Evolutionary conservation across 2,888 invertebrate species (phyloP).

Genomic region (Xiphydria camelus): DNA sequence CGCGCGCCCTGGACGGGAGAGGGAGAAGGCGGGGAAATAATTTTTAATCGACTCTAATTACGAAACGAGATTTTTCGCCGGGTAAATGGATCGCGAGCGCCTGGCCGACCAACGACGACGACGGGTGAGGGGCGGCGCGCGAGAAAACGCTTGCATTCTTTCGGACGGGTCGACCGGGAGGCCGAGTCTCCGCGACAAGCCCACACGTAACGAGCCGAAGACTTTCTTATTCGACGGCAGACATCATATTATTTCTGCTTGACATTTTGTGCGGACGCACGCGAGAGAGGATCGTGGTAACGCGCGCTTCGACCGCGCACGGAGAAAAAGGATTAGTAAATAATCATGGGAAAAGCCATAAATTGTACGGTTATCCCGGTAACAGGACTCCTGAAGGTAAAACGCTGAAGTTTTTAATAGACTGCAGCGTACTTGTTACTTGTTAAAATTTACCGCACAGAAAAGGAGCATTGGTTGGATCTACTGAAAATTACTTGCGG

Average conservation of each 20-base stretch:
- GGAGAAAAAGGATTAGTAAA: too few relatives aligned
- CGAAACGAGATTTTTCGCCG: background rate
- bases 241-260: constrained; percentile 4
- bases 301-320: too few relatives aligned
- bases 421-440: too few relatives aligned
- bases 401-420: too few relatives aligned
- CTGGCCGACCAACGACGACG: background rate
- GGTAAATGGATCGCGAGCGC: background rate
- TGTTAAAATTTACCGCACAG: too few relatives aligned
- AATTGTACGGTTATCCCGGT: too few relatives aligned
- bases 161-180: constrained; percentile 2
- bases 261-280: constrained; percentile 5
- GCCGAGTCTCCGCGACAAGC: constrained; percentile 1
- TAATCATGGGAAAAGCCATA: too few relatives aligned
- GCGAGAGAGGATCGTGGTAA: too few relatives aligned
- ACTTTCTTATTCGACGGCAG: constrained; percentile 11
- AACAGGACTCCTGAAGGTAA: too few relatives aligned
- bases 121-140: background rate
- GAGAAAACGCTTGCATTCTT: constrained; percentile 28
- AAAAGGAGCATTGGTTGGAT: too few relatives aligned
- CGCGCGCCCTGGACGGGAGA: too few relatives aligned
- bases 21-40: background rate
- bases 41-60: background rate
- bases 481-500: too few relatives aligned
- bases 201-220: constrained; percentile 7